phyloP scores from a whole-genome alignment of 2,888 invertebrate genomes.

The Exocentrus adspersus region DNA sequence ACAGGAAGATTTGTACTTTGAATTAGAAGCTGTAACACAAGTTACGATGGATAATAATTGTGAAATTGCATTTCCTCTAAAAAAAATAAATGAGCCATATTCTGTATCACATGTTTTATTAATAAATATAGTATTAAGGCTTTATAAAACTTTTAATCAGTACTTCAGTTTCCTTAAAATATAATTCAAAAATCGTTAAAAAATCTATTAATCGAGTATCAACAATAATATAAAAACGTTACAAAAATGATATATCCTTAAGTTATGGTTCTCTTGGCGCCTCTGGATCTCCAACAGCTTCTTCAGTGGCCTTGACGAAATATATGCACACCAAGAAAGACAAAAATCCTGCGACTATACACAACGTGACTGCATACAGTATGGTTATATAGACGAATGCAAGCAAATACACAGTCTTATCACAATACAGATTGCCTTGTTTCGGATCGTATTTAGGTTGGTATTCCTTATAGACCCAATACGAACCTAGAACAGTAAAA shows the following conservation, averaged over 20 bases:
- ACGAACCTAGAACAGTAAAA: constrained; percentile 54
- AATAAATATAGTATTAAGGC: no score
- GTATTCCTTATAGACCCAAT: constrained; percentile 57
- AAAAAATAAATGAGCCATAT: no score
- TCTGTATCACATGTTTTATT: no score
- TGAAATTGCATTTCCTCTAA: no score
- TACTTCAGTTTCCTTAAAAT: no score
- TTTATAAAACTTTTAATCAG: no score
- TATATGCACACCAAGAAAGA: constrained; percentile 50
- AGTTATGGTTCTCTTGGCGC: background rate
- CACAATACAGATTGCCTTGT: constrained; percentile 48
- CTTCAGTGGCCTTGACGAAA: constrained; percentile 34
- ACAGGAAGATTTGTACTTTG: no score
- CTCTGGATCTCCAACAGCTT: background rate
- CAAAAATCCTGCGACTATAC: constrained; percentile 43
- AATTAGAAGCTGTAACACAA: no score
- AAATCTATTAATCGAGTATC: background rate
- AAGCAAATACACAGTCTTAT: constrained; percentile 55
- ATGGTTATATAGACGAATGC: constrained; percentile 53
- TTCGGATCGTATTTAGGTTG: constrained; percentile 52
- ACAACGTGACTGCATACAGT: constrained; percentile 40
- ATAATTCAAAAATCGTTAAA: background rate
- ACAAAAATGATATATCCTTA: background rate
- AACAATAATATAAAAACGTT: background rate
- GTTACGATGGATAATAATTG: no score